Percentiles rank a stretch among this genome's conserved stretches.
Conservation (phyloP, 92 coral and sea anemone species). For the Bergia puertoricense region DNA sequence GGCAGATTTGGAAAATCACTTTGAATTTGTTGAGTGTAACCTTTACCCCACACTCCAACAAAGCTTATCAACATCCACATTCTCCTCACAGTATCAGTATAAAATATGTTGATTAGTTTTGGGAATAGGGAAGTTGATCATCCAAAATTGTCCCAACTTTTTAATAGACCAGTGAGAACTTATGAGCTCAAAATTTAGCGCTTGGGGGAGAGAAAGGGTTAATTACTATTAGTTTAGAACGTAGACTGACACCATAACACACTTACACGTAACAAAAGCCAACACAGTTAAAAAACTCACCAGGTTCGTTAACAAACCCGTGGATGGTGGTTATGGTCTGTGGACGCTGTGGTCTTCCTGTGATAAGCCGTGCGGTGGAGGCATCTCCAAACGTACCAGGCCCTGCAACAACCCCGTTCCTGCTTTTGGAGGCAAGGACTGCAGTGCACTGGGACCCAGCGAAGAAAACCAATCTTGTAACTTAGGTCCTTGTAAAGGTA, state of each 20-base stretch:
- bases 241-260: not conserved
- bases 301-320: conserved; percentile 29
- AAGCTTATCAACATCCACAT: too few species aligned
- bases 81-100: too few species aligned
- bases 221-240: not conserved
- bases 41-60: too few species aligned
- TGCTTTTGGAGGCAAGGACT: conserved; percentile 41
- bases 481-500: conserved; percentile 37
- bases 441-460: conserved; percentile 15
- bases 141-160: too few species aligned
- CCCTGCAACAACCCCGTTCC: conserved; percentile 37
- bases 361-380: conserved; percentile 40
- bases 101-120: too few species aligned
- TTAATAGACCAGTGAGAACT: too few species aligned
- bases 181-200: too few species aligned
- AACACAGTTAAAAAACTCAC: not conserved
- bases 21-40: too few species aligned
- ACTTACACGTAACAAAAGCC: not conserved
- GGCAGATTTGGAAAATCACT: too few species aligned
- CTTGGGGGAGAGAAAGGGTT: too few species aligned
- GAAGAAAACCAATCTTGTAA: conserved; percentile 29
- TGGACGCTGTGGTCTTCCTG: conserved; percentile 38
- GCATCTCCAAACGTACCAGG: conserved; percentile 38
- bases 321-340: conserved; percentile 39
- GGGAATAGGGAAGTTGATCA: too few species aligned